Evolutionary conservation across 2,888 invertebrate genomes (phyloP).

Genomic region (Periphyllus acericola): DNA sequence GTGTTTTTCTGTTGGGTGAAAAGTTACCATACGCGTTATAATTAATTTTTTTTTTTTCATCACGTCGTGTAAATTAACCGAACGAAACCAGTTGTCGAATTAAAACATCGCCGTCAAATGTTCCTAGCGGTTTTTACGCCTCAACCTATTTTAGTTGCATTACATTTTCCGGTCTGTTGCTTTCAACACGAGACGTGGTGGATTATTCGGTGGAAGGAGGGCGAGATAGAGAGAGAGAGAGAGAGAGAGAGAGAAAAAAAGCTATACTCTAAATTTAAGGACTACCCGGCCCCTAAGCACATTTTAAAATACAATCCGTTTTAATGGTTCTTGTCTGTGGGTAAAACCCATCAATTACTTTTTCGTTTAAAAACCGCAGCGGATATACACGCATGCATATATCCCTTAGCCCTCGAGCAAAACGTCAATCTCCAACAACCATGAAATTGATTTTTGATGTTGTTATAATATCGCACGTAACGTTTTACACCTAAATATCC

Average conservation of each 20-base stretch:
- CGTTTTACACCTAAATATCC: conserved; percentile 52
- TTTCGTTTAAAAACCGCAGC: conserved; percentile 49
- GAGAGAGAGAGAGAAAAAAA: conserved; percentile 17
- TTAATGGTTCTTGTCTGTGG: conserved; percentile 47
- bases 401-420: not conserved
- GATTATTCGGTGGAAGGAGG: conserved; percentile 4
- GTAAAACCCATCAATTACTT: conserved; percentile 59
- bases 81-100: conserved; percentile 35
- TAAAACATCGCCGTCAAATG: conserved; percentile 38
- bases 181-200: conserved; percentile 36
- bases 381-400: not conserved
- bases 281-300: conserved; percentile 12
- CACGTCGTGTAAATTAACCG: conserved; percentile 24
- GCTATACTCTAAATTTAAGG: conserved; percentile 34
- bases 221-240: not conserved
- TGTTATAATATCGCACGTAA: conserved; percentile 40
- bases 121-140: conserved; percentile 31
- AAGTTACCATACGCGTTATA: conserved; percentile 8
- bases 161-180: conserved; percentile 57
- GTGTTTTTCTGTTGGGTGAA: conserved; percentile 19
- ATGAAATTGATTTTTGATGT: conserved; percentile 60
- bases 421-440: conserved; percentile 54
- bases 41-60: not conserved
- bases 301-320: conserved; percentile 51
- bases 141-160: conserved; percentile 35